Base-by-base conservation (phyloP, 2,113 vertebrate species). In the Aplodontia rufa region DNA sequence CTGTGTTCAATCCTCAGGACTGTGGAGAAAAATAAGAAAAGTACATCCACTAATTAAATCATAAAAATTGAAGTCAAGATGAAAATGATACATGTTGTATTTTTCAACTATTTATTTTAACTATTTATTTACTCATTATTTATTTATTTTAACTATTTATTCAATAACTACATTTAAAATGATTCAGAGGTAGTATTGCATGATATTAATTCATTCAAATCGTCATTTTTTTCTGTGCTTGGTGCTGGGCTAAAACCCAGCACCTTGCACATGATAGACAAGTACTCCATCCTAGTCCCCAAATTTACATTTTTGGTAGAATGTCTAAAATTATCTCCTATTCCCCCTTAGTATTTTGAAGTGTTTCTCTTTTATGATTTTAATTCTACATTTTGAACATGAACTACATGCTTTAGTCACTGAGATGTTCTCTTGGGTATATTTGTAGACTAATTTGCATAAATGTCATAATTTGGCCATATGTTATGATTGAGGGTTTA, bases 91-190 rank as follows among this genome's bases (percentile, higher is more conserved):
- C 22, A 24, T 62, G 4, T 40, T 68, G 6, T 13, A 30, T 45
- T 42, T 96, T 90, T 60, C 2, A 90, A 78, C 28, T 87, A 85
- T 0, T 71, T 24, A 74, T n/a, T n/a, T n/a, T n/a, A n/a, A n/a
- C n/a, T n/a, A n/a, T n/a, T n/a, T n/a, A n/a, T n/a, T n/a, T n/a
- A n/a, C n/a, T n/a, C n/a, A n/a, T n/a, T n/a, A n/a, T n/a, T n/a
- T n/a, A n/a, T n/a, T n/a, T n/a, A n/a, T n/a, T n/a, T n/a, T n/a
- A n/a, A n/a, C n/a, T n/a, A n/a, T n/a, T 37, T 19, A 62, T 45
- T 14, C 14, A 84, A 35, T 40, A 84, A 45, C 0, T 76, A 30
- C 4, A 53, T 42, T 95, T 64, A 49, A 68, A 94, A 85, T 82
- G 75, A 92, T n/a, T 90, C 35, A 93, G 20, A 78, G 22, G 4